Base-by-base conservation (phyloP, 2,888 invertebrate genomes). In the Thalpophila matura region DNA sequence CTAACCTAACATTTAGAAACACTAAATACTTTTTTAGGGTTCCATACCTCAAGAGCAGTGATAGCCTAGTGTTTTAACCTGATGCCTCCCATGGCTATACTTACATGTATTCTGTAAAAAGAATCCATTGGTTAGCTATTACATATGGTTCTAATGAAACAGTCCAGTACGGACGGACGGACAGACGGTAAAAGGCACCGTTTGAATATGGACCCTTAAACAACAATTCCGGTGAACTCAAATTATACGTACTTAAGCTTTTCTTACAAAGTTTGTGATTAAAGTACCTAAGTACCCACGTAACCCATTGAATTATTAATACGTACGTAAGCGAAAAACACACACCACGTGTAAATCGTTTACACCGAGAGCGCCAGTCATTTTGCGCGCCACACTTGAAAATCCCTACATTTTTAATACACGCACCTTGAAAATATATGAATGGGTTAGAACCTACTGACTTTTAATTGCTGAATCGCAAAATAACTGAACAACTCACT, bases 401-500 rank as follows among this genome's bases (percentile, higher is more conserved):
- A 75, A 72, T 53, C 45, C 64, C 51, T 59, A 40, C 72, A 77
- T 76, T 75, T 72, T 72, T 67, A 75, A 76, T 75, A 61, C 27
- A 70, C 70, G 61, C 69, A 79, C 63, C 79, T 79, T 55, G 47
- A 65, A 77, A 79, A 67, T 71, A 62, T 79, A 64, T 74, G 77
- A 77, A 79, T 58, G 70, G 65, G 50, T 49, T 55, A 27, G 38
- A 46, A 45, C 63, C 50, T 51, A 57, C 46, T 14, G 42, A 54
- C 47, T 62, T 59, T 43, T 60, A 57, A 76, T 63, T 69, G 53
- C 63, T 45, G 46, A 59, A 73, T 43, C 58, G 45, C 53, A 53
- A 61, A 24, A 33, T 10, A 12, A 24, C 4, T 31, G 4, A 0
- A n/a, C 0, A 1, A 31, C 4, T 5, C 29, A 10, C 1, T 4